phyloP scores from a whole-genome alignment of 2,797 vertebrate genomes.

The Gymnopithys bicolor region DNA sequence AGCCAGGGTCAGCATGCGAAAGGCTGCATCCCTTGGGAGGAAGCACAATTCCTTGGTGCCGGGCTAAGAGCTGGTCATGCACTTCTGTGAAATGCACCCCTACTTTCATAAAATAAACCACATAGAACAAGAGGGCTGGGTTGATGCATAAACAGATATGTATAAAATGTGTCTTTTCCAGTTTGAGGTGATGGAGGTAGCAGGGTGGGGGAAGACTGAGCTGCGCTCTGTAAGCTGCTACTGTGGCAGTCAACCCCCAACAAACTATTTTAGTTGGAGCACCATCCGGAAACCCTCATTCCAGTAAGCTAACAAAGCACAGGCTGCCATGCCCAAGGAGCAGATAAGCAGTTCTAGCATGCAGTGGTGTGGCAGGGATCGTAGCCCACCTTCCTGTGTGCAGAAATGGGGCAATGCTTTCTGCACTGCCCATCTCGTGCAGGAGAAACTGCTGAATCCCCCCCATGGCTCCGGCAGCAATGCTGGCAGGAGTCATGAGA shows the following conservation, averaged over 20 bases:
- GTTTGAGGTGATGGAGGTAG: background rate
- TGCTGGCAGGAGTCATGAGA: background rate
- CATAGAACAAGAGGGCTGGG: background rate
- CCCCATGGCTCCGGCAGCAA: fast-evolving
- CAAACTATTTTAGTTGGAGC: background rate
- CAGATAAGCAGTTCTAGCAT: background rate
- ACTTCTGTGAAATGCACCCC: background rate
- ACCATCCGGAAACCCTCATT: background rate
- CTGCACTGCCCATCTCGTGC: fast-evolving
- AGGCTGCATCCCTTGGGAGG: background rate
- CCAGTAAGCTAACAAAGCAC: fast-evolving
- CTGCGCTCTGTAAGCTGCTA: background rate
- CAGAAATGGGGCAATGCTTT: background rate
- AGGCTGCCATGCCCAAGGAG: background rate
- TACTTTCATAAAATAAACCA: background rate
- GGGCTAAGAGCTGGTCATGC: background rate
- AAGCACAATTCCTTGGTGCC: no score
- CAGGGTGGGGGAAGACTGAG: background rate
- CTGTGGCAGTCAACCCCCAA: background rate
- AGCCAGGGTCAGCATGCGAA: fast-evolving
- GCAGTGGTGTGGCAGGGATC: background rate
- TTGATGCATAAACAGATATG: no score
- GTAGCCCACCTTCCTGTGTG: background rate
- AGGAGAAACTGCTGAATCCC: background rate
- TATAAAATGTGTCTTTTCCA: background rate